phyloP scores from a whole-genome alignment of 2,113 vertebrate genomes.

The Xenopus borealis region DNA sequence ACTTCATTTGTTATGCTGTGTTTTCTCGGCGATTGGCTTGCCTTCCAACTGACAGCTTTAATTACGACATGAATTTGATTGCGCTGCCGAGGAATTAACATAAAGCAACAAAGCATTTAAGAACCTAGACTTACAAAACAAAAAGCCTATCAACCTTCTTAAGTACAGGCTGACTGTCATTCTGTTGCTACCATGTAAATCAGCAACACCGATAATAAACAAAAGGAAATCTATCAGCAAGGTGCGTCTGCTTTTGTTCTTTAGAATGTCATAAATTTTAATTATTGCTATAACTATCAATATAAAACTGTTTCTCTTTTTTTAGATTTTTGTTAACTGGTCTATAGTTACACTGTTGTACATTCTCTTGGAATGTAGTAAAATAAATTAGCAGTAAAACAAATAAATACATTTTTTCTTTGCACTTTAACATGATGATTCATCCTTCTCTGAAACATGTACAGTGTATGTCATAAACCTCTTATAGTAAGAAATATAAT shows the following conservation, averaged over 20 bases:
- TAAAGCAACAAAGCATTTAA: slow-evolving; percentile 80
- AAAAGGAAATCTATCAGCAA: slow-evolving; percentile 5
- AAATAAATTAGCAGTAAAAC: too few species aligned
- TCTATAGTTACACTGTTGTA: too few species aligned
- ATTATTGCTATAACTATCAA: too few species aligned
- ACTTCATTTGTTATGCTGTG: slow-evolving; percentile 91
- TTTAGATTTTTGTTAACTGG: too few species aligned
- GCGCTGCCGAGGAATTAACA: slow-evolving; percentile 81
- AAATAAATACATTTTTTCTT: too few species aligned
- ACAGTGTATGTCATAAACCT: too few species aligned
- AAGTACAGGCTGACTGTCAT: slow-evolving; percentile 28
- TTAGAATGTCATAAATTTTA: too few species aligned
- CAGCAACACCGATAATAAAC: accelerated
- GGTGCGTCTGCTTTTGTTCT: not conserved
- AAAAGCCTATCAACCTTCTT: slow-evolving; percentile 34
- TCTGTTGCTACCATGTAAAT: not conserved
- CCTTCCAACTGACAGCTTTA: slow-evolving; percentile 96
- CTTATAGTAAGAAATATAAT: too few species aligned
- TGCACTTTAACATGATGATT: too few species aligned
- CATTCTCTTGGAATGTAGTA: too few species aligned
- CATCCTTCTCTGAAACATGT: too few species aligned
- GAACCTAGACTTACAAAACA: slow-evolving; percentile 64
- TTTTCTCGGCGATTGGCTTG: slow-evolving; percentile 82
- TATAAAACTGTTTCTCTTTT: too few species aligned
- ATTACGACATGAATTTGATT: slow-evolving; percentile 93